phyloP scores from a whole-genome alignment of 2,113 vertebrate species.

The Cynoglossus semilaevis region DNA sequence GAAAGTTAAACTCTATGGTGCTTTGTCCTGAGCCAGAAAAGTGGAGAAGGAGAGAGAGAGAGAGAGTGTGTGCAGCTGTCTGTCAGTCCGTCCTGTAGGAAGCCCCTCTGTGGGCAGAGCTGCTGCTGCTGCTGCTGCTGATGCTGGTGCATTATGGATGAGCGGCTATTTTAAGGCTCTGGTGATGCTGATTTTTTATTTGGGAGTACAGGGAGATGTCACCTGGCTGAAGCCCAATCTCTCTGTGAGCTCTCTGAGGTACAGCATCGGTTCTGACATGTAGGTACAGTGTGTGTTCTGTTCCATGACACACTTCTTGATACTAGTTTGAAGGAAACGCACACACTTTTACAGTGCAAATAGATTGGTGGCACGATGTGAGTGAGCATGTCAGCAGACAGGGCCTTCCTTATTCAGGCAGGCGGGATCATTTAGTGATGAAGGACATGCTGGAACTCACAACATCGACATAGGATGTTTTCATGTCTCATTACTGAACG shows the following conservation, averaged over 20 bases:
- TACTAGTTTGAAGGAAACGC: constrained; percentile 38
- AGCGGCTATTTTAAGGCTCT: constrained; percentile 70
- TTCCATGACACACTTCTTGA: constrained; percentile 28
- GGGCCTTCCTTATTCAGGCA: too few species aligned
- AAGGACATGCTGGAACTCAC: too few species aligned
- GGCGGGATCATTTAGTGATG: too few species aligned
- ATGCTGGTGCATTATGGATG: constrained; percentile 75
- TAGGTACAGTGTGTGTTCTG: constrained; percentile 40
- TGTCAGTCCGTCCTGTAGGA: constrained; percentile 67
- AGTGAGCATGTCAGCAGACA: constrained; percentile 37
- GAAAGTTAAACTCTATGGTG: constrained; percentile 57
- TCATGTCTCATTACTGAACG: background rate
- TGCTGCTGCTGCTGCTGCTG: constrained; percentile 26
- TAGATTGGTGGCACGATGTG: constrained; percentile 20
- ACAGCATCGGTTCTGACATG: constrained; percentile 47
- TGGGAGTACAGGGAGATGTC: constrained; percentile 61
- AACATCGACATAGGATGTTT: background rate
- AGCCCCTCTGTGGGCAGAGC: constrained; percentile 62
- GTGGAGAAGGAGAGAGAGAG: constrained; percentile 17
- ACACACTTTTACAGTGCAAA: constrained; percentile 24
- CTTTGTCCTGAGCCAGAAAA: constrained; percentile 32
- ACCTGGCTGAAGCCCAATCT: constrained; percentile 60
- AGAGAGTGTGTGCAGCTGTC: constrained; percentile 69
- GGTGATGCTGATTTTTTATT: constrained; percentile 64
- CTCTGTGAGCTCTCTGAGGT: constrained; percentile 31